phyloP scores from a whole-genome alignment of 2,888 invertebrate genomes.

The Meloe dianella region DNA sequence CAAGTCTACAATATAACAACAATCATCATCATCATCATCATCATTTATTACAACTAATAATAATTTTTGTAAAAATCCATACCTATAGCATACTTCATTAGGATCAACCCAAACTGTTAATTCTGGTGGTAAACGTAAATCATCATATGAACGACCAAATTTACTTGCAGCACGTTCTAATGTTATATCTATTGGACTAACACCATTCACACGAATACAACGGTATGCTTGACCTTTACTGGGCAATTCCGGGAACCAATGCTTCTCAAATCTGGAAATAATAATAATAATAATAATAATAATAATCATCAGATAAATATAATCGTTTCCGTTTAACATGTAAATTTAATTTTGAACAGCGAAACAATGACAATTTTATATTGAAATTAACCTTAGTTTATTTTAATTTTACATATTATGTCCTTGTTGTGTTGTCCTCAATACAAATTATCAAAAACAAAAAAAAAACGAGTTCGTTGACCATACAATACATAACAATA shows the following conservation, averaged over 20 bases:
- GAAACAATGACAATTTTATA: neutral
- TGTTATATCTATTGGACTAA: constrained; percentile 70
- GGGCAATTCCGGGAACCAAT: constrained; percentile 78
- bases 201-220: constrained; percentile 72
- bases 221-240: constrained; percentile 75
- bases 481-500: neutral
- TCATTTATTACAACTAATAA: neutral
- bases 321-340: neutral
- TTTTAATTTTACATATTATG: constrained; percentile 1
- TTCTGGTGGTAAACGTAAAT: constrained; percentile 71
- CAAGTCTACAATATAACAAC: constrained; percentile 59
- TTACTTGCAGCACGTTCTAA: constrained; percentile 69
- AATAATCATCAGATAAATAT: neutral
- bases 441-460: neutral
- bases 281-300: constrained; percentile 16
- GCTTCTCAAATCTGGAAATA: constrained; percentile 62
- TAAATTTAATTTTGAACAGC: neutral
- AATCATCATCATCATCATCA: neutral
- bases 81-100: constrained; percentile 67
- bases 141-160: constrained; percentile 67
- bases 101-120: constrained; percentile 81
- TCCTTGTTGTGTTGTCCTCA: neutral
- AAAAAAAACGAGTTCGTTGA: constrained; percentile 1
- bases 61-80: constrained; percentile 8
- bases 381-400: constrained; percentile 1